Conservation (phyloP, 2,888 invertebrate species). For the Minunthozetes semirufus region DNA sequence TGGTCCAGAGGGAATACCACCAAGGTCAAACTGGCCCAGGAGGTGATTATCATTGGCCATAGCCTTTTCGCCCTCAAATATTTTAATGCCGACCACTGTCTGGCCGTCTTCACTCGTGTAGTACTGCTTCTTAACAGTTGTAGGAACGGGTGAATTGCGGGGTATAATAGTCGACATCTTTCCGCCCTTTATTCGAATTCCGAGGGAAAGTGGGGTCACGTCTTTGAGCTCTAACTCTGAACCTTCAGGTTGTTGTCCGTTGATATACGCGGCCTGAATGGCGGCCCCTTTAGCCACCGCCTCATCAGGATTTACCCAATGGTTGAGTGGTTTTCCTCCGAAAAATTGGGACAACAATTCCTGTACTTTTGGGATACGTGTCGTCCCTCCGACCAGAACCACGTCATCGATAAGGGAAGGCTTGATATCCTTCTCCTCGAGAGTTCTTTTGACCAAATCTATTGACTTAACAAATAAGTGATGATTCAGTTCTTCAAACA, state of each 20-base stretch:
- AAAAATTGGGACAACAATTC: constrained; percentile 37
- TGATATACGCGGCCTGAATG: constrained; percentile 33
- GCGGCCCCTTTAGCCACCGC: constrained; percentile 39
- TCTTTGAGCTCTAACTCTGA: not conserved
- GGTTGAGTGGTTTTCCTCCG: constrained; percentile 34
- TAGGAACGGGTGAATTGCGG: not conserved
- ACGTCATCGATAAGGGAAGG: constrained; percentile 36
- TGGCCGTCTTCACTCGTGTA: not conserved
- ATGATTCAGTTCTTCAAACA: constrained; percentile 37
- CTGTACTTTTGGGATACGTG: constrained; percentile 37
- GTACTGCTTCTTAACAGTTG: not conserved
- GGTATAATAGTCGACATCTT: not conserved
- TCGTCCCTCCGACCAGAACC: constrained; percentile 37
- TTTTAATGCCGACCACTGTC: not conserved
- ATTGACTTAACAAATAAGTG: constrained; percentile 33
- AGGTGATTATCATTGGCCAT: not conserved
- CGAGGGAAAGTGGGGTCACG: constrained; percentile 8
- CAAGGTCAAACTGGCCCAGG: not conserved
- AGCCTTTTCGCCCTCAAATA: not conserved
- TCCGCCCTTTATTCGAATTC: not conserved
- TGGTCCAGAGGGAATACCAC: not conserved
- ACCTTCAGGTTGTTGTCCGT: not conserved
- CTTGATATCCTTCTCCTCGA: constrained; percentile 28
- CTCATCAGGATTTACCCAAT: constrained; percentile 29
- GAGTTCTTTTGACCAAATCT: constrained; percentile 29